Evolutionary conservation across 2,797 vertebrate species (phyloP).

Genomic region (Tinamus major): DNA sequence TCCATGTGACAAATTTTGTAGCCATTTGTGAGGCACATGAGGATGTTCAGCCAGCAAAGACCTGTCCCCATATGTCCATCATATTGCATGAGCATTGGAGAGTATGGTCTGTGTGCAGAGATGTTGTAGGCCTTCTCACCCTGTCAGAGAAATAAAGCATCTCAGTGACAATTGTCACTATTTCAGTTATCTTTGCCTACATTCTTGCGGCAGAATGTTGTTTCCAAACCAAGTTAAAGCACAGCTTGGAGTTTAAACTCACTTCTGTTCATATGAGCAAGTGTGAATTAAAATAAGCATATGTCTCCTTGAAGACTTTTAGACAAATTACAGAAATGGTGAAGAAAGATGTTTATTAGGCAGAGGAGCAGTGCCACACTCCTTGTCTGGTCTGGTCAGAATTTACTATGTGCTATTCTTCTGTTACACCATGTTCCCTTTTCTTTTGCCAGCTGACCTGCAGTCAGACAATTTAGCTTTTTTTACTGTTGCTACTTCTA

Average conservation of each 20-base stretch:
- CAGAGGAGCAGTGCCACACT: fast-evolving
- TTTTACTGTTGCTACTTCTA: background rate
- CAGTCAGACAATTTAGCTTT: background rate
- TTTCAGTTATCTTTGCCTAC: background rate
- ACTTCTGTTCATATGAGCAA: background rate
- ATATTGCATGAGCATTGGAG: background rate
- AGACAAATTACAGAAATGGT: background rate
- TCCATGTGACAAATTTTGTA: background rate
- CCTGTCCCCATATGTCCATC: background rate
- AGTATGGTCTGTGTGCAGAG: background rate
- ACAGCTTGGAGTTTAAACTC: background rate
- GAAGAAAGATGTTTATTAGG: background rate
- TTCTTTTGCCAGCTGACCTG: background rate
- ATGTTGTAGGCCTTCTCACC: background rate
- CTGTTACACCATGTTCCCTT: background rate
- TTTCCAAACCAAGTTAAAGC: background rate
- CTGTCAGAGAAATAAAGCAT: background rate
- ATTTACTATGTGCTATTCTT: background rate
- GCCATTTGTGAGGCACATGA: background rate
- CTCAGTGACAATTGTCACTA: background rate
- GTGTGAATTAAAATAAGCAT: background rate
- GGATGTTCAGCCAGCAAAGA: background rate
- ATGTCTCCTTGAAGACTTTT: background rate
- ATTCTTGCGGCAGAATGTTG: background rate
- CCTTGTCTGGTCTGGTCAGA: background rate